Percentiles rank a stretch among this genome's conserved stretches.
phyloP scores from a whole-genome alignment of 1,140 invertebrate genomes.

The Anastrepha ludens region DNA sequence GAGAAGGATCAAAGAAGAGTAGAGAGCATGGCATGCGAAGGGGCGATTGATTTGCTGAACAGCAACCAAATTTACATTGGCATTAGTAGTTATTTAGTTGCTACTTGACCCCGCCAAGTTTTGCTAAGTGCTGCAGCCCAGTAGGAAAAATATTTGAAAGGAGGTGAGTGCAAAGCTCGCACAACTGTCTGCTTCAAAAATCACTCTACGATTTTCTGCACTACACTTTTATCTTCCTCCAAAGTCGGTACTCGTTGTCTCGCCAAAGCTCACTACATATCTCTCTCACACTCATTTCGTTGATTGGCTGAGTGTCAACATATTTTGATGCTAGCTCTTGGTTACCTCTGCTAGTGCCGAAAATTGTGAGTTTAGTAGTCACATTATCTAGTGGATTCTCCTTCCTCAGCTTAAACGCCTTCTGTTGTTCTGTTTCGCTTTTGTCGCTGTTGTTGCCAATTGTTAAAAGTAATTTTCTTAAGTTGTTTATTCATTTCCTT shows the following conservation, averaged over 20 bases:
- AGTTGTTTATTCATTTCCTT: conserved; percentile 35
- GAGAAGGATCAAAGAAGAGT: background rate
- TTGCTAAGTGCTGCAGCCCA: background rate
- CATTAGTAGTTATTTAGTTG: conserved; percentile 1
- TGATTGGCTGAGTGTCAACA: background rate
- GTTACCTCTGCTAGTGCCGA: background rate
- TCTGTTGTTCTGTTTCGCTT: background rate
- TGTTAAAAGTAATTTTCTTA: conserved; percentile 17
- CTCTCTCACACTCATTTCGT: background rate
- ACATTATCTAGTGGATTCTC: background rate
- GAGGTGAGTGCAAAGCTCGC: too few species aligned
- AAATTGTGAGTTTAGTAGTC: conserved; percentile 7
- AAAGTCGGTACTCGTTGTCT: too few species aligned
- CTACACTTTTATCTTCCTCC: too few species aligned
- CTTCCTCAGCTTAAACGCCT: background rate
- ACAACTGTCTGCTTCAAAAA: too few species aligned
- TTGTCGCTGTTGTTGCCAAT: conserved; percentile 14
- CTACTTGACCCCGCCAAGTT: background rate
- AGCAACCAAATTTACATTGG: conserved; percentile 8
- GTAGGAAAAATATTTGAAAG: background rate
- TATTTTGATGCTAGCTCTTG: background rate
- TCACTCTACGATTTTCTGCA: too few species aligned
- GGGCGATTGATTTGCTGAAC: conserved; percentile 26
- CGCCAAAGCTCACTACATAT: too few species aligned
- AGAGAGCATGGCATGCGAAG: background rate